phyloP scores from a whole-genome alignment of 23 tunicate genomes.

The Styela clava region DNA sequence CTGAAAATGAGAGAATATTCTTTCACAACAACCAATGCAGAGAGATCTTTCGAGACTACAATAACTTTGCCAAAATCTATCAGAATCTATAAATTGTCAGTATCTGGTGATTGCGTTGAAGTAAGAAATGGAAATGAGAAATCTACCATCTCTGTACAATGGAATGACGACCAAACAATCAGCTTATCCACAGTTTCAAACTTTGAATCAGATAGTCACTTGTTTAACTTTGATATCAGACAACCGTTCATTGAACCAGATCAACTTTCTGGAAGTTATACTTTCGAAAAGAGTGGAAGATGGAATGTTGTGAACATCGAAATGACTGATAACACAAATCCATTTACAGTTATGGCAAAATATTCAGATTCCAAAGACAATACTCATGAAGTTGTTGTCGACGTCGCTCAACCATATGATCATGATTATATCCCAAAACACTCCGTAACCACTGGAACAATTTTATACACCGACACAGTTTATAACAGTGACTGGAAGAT shows the following conservation, averaged over 20 bases:
- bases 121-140: background rate
- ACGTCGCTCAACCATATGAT: conserved; percentile 41
- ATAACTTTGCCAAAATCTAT: background rate
- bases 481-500: conserved; percentile 73
- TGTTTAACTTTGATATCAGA: background rate
- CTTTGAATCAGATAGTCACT: background rate
- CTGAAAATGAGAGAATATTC: background rate
- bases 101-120: background rate
- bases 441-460: conserved; percentile 44
- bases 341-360: background rate
- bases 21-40: background rate
- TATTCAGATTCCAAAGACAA: background rate
- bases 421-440: conserved; percentile 30
- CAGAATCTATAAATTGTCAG: background rate
- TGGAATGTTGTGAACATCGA: background rate
- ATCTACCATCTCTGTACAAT: background rate
- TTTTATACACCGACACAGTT: conserved; percentile 6
- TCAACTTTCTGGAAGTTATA: background rate
- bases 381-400: background rate
- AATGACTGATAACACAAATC: background rate
- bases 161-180: background rate
- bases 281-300: background rate
- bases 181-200: background rate
- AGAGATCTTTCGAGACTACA: background rate
- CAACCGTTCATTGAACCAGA: background rate